Evolutionary conservation across 2,797 vertebrate species (phyloP).

Genomic region (Cynopterus sphinx): DNA sequence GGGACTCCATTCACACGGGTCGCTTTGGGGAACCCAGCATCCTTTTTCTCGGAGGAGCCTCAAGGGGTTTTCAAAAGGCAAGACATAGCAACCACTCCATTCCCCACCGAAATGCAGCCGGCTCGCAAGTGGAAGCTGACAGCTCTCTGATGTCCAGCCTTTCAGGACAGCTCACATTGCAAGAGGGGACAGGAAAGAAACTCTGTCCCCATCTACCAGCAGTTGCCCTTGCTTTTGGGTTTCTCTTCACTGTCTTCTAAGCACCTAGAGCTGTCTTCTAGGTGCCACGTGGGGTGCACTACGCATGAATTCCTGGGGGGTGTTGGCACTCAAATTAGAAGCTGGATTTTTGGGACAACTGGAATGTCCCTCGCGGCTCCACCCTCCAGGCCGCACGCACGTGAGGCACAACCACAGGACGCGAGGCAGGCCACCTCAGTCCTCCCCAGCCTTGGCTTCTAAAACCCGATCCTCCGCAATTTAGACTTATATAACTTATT

Average conservation of each 20-base stretch:
- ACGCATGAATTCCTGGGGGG: background rate
- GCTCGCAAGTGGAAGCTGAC: background rate
- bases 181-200: background rate
- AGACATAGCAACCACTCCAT: background rate
- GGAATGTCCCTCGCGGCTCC: background rate
- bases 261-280: background rate
- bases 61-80: background rate
- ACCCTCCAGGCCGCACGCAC: background rate
- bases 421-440: constrained; percentile 15
- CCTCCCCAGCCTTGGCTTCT: constrained; percentile 23
- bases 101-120: background rate
- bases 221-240: background rate
- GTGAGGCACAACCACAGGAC: constrained; percentile 27
- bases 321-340: background rate
- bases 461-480: constrained; percentile 32
- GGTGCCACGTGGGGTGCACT: rapidly evolving
- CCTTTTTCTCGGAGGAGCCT: background rate
- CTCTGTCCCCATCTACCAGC: background rate
- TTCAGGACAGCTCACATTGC: background rate
- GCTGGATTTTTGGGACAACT: background rate
- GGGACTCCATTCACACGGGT: background rate
- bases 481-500: constrained; percentile 79
- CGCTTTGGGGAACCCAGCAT: background rate
- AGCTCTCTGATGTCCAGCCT: background rate
- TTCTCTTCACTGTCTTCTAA: background rate